Base-by-base conservation (phyloP, 2,113 vertebrate genomes). In the Leucosticte australis region DNA sequence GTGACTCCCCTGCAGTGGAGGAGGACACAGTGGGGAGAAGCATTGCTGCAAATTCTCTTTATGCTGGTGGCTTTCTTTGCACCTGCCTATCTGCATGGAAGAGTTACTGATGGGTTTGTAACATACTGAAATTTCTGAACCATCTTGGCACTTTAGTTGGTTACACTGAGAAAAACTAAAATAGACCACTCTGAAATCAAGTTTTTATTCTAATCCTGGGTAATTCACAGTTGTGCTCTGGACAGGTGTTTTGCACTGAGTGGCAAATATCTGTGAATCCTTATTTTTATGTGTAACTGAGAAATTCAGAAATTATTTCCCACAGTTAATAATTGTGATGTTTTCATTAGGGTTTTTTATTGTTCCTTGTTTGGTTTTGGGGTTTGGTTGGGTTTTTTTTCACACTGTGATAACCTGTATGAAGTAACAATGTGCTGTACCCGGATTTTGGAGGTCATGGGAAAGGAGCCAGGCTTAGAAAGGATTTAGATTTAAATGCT, bases 401-500 rank as follows among this genome's bases (percentile, higher is more conserved):
- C 46, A 53, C 3, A 16, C 28, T 75, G 64, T 78, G 47, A 63
- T 88, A 67, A 63, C 37, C 39, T 71, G 27, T 39, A 16, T 77
- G 60, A 80, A 81, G 26, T 89, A 78, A 46, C 55, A 52, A 5
- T 44, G 9, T 59, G 13, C 73, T 69, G 31, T 56, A 70, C 73
- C 23, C n/a, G 33, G 75, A 60, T 94, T 96, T 95, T 86, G 62
- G 60, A 84, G 88, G 90, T 91, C 79, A 50, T 83, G 76, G 86
- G 86, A 83, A 89, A 87, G 88, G 37, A 94, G 21, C 60, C 20
- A 68, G 60, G n/a, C 60, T 95, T 84, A 65, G 56, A 65, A 90
- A 39, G 44, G 83, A 96, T 94, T 97, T 93, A 57, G 56, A 64
- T 75, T 86, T 93, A 94, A 93, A 90, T 68, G 60, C 83, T 80